Base-by-base conservation (phyloP, 2,888 invertebrate genomes). In the Cheilosia scutellata region DNA sequence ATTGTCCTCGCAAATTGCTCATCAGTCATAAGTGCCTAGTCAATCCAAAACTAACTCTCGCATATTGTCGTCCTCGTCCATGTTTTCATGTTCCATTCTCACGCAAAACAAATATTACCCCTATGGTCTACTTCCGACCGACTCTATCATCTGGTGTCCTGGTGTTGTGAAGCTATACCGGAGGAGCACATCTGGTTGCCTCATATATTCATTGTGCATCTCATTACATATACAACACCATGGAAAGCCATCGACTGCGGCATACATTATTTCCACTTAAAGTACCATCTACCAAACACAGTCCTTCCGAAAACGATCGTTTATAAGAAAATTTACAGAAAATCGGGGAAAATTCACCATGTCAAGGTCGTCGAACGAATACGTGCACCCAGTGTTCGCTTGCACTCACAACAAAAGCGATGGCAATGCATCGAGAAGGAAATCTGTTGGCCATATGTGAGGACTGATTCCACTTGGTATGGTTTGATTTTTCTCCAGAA, bases 381-480 rank as follows among this genome's bases (percentile, higher is more conserved):
- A 47, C 7, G 4, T 7, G 25, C 20, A 20, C 20, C 20, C 20
- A 20, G 2, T 20, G 20, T n/a, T n/a, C 53, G 33, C 9, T 42
- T 16, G 4, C 33, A 27, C 27, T 27, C 27, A 29, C 40, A 71
- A 62, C 60, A 72, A 72, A 71, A 51, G 51, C 20, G 16, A 20
- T 29, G 40, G 33, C 40, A 40, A 3, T 47, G 51, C 44, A 44
- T 42, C 29, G 57, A 27, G 29, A 9, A 44, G 29, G 16, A 44
- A 82, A 82, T 82, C 71, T 82, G 82, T 60, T 76, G 29, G 53
- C 77, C 82, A 82, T 49, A 55, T 82, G 82, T 72, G 76, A n/a
- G 37, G 55, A 71, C 25, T 58, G 29, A 51, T 65, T 71, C 55
- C 53, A 51, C 51, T 71, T 42, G 37, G 55, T 51, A 57, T 40